These are phyloP conservation scores for Pelmatolapia mariae DNA, from an alignment of 2,113 vertebrate species.

Conservation along the genomic window DNA sequence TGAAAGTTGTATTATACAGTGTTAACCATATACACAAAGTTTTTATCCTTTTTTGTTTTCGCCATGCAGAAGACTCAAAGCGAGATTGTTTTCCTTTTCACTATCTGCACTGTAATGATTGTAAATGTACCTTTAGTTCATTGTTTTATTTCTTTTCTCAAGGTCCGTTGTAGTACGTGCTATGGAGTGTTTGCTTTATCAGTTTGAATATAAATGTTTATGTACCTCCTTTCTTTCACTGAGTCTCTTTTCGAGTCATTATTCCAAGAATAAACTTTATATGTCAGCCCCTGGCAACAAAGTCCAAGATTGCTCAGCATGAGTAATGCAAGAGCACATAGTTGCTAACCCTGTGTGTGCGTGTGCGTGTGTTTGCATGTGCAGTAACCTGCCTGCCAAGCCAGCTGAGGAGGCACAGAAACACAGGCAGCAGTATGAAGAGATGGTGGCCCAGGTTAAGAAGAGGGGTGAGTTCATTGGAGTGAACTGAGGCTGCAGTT, in stretches of 20 bases:
- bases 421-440: conserved; percentile 91
- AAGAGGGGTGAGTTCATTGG: conserved; percentile 80
- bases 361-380: background rate
- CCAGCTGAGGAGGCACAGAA: conserved; percentile 92
- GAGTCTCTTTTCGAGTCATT: rapidly evolving
- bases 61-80: background rate
- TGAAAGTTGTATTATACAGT: background rate
- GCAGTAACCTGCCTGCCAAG: conserved; percentile 94
- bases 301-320: conserved; percentile 6
- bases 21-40: background rate
- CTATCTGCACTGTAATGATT: background rate
- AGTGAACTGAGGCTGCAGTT: background rate
- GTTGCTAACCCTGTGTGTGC: background rate
- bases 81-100: no score
- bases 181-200: background rate
- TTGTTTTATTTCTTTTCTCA: background rate
- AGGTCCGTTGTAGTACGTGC: background rate
- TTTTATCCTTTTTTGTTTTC: rapidly evolving
- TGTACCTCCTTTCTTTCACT: background rate
- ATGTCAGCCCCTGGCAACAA: background rate
- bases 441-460: conserved; percentile 95
- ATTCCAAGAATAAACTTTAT: background rate
- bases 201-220: background rate
- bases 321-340: conserved; percentile 51
- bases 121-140: background rate